Evolutionary conservation across 2,888 invertebrate genomes (phyloP).

Genomic region (Tachystola acroxantha): DNA sequence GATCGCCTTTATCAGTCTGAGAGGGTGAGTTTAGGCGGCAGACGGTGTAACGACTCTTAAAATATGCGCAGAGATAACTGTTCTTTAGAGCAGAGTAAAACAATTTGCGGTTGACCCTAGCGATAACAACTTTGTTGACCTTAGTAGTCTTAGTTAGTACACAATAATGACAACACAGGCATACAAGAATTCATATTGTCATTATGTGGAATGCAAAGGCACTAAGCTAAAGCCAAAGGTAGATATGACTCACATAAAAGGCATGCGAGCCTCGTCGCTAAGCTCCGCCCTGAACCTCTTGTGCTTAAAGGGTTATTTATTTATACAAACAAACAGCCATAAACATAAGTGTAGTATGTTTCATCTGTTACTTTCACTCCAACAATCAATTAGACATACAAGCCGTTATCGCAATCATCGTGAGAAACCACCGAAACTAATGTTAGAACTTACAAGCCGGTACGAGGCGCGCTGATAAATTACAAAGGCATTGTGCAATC

Average conservation of each 20-base stretch:
- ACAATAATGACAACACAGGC: background rate
- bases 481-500: constrained; percentile 13
- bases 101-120: background rate
- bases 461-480: constrained; percentile 6
- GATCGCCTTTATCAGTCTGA: constrained; percentile 27
- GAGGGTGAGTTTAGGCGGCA: constrained; percentile 19
- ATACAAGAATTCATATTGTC: constrained; percentile 8
- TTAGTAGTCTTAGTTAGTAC: too few relatives aligned
- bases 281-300: constrained; percentile 32
- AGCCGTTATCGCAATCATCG: constrained; percentile 2
- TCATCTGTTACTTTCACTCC: constrained; percentile 6
- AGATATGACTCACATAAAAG: constrained; percentile 60
- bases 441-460: background rate
- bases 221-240: constrained; percentile 30
- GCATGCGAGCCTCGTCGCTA: constrained; percentile 50
- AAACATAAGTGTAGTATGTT: constrained; percentile 1
- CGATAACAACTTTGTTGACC: background rate
- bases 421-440: constrained; percentile 8
- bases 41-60: background rate
- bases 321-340: constrained; percentile 1
- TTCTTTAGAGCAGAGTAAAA: background rate
- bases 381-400: constrained; percentile 2
- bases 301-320: constrained; percentile 14
- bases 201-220: constrained; percentile 57
- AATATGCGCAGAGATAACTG: background rate